Base-by-base conservation (phyloP, 2,888 invertebrate species). In the Tinea pellionella region DNA sequence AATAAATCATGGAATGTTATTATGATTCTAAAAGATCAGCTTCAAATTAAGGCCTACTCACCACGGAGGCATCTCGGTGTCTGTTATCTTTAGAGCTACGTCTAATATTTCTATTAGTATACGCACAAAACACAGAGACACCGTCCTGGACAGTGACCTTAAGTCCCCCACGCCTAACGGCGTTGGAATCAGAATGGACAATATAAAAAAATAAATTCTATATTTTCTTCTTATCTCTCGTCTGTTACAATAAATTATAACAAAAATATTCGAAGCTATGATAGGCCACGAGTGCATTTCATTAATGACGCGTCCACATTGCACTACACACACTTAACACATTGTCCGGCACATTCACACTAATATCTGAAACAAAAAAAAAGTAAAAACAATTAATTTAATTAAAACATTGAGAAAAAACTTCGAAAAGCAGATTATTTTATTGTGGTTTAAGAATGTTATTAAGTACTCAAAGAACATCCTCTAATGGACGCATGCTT, bases 1-100 rank as follows among this genome's bases (percentile, higher is more conserved):
- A 87, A 85, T 87, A 80, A 85, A 85, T 80, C 81, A 83, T 87
- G 86, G 86, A 87, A 87, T 87, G 86, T 86, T 79, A 77, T 77
- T 77, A 79, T 76, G 73, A 77, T 77, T 82, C 77, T 72, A 69
- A 74, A 70, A 72, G 70, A 64, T 70, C 47, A 16, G 74, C 71
- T 74, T 74, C 71, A 67, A 24, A 65, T 69, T 70, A 72, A 69
- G 68, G 69, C 68, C 69, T 37, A 24, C 63, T 63, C 65, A 71
- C 71, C 73, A 67, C 67, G 68, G 67, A 66, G 67, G 70, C 73
- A 61, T 16, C n/a, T 24, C 24, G 24, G 24, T 24, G 24, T 24
- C 24, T 24, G 24, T 24, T 18, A 8, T 51, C 30, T 60, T 19
- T 47, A 51, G n/a, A n/a, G n/a, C n/a, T n/a, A n/a, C n/a, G n/a